phyloP scores from a whole-genome alignment of 2,888 invertebrate genomes.

The Gymnoscelis rufifasciata region DNA sequence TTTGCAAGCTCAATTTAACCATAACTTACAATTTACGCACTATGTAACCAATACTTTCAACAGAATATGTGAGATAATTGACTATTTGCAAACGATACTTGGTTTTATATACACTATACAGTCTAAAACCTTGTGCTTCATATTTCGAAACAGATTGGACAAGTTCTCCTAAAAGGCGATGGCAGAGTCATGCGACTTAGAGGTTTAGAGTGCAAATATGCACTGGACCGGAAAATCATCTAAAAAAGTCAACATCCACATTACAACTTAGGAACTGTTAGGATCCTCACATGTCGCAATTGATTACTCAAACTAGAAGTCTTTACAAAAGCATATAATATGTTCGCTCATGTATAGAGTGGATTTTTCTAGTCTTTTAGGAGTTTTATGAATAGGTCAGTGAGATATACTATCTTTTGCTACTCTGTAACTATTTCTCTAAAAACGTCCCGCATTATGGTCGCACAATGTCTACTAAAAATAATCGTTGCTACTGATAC shows the following conservation, averaged over 20 bases:
- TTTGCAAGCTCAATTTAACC: neutral
- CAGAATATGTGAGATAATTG: neutral
- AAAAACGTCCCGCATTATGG: no score
- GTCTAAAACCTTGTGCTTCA: conserved; percentile 13
- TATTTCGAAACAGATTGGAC: conserved; percentile 9
- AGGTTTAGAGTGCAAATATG: conserved; percentile 8
- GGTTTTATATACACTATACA: conserved; percentile 3
- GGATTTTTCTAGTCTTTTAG: no score
- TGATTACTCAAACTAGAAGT: no score
- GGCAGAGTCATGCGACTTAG: conserved; percentile 4
- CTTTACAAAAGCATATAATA: no score
- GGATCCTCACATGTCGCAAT: no score
- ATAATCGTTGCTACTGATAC: no score
- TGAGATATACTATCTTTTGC: no score
- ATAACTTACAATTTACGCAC: neutral
- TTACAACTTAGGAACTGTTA: no score
- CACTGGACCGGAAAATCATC: conserved; percentile 5
- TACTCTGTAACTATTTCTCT: no score
- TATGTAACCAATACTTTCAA: neutral
- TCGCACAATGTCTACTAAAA: no score
- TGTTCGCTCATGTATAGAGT: no score
- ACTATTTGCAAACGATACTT: neutral
- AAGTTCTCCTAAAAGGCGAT: conserved; percentile 12
- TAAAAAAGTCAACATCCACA: conserved; percentile 1
- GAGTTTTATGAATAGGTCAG: no score